These are phyloP conservation scores for Callaeas wilsoni DNA, from an alignment of 2,113 vertebrate species.

Conservation along the genomic window DNA sequence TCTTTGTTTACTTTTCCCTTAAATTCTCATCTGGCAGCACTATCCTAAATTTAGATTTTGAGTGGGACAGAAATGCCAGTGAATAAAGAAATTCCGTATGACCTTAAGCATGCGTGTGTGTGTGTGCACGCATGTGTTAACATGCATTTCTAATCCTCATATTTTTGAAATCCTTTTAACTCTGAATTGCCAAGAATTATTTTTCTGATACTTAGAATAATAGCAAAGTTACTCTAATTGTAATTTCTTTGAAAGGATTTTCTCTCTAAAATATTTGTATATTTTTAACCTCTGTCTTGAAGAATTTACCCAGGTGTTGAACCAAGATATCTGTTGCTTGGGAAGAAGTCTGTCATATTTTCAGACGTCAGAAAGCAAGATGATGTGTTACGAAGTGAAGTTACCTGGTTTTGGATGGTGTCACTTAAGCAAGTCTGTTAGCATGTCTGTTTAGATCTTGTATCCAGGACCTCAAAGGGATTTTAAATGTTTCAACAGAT, in stretches of 20 bases:
- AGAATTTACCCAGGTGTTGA: not conserved
- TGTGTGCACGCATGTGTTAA: fast-evolving
- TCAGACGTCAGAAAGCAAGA: not conserved
- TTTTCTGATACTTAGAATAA: not conserved
- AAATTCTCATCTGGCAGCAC: fast-evolving
- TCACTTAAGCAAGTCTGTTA: not conserved
- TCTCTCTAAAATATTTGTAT: not conserved
- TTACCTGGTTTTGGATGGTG: not conserved
- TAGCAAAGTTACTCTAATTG: not conserved
- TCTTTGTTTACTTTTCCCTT: not conserved
- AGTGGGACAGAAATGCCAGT: not conserved
- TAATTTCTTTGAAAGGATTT: not conserved
- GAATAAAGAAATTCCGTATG: not conserved
- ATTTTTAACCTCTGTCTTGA: not conserved
- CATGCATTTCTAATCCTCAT: fast-evolving
- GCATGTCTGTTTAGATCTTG: not conserved
- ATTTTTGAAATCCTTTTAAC: not conserved
- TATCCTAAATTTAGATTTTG: not conserved
- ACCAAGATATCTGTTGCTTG: not conserved
- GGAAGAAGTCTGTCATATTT: not conserved
- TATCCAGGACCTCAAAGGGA: not conserved
- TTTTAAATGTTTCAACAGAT: constrained; percentile 76
- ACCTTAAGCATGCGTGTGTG: fast-evolving
- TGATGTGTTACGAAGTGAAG: not conserved
- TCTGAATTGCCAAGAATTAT: not conserved